phyloP scores from a whole-genome alignment of 2,113 vertebrate genomes.

The Sardina pilchardus region DNA sequence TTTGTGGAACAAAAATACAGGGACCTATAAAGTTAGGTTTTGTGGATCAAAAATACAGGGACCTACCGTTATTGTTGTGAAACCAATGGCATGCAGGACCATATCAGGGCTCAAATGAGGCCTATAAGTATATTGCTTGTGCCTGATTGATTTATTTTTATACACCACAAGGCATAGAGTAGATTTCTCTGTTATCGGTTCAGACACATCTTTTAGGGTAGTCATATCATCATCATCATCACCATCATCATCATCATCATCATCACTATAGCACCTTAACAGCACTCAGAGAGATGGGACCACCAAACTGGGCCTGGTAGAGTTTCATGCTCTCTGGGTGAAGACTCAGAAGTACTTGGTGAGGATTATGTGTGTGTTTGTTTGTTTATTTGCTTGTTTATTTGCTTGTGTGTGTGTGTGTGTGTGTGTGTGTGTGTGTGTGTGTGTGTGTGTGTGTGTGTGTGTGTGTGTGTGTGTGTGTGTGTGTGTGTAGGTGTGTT shows the following conservation, averaged over 20 bases:
- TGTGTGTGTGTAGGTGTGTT: not conserved
- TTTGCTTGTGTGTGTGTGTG: not conserved
- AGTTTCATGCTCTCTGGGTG: constrained; percentile 64
- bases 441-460: not conserved
- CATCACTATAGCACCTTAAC: constrained; percentile 45
- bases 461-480: not conserved
- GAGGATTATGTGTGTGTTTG: not conserved
- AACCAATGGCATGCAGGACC: too few species aligned
- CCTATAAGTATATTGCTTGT: too few species aligned
- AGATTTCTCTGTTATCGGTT: too few species aligned
- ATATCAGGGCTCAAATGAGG: too few species aligned
- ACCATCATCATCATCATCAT: not conserved
- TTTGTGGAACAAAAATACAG: too few species aligned
- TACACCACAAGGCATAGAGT: too few species aligned
- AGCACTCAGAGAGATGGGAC: constrained; percentile 56
- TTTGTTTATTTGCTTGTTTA: not conserved
- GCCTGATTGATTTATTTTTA: too few species aligned
- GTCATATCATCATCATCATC: not conserved
- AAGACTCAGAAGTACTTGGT: constrained; percentile 68
- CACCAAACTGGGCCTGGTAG: constrained; percentile 61
- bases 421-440: not conserved
- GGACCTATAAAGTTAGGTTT: too few species aligned
- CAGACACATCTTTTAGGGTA: too few species aligned
- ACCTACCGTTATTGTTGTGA: too few species aligned
- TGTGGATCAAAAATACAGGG: too few species aligned